Evolutionary conservation across 2,888 invertebrate species (phyloP), one percentile per base, ranked within the genome.

Genomic region (Lacanobia wlatinum): DNA sequence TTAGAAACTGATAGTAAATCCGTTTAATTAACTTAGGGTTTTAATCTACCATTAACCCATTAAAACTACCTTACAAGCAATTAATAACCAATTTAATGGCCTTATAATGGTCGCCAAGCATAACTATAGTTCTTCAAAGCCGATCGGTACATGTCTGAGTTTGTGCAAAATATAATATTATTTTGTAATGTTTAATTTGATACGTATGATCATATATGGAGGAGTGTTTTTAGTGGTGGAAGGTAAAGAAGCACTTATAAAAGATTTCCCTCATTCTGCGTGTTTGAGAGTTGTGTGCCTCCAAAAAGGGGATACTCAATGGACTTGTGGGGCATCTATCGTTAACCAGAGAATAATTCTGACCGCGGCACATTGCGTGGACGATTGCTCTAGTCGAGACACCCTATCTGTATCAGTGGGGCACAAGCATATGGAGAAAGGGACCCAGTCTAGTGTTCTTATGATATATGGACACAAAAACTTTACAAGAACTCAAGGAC

Each of bases 291-390:
- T 43, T 43, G 43, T 16, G 14, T 43, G 43, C 43, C 14, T 43
- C 43, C 4, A 43, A 43, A 43, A 9, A 43, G 43, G 43, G 43
- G 43, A 43, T 43, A 1, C 6, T 16, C 43, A 43, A 43, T 43
- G 43, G 43, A 14, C 43, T 14, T 43, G 85, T 70, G 77, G 80
- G 12, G 67, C 81, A 1, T 87, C 88, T 6, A 72, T 88, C 1
- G 14, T 88, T 1, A 88, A 84, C 46, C 82, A 87, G 38, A 43
- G 14, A 23, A 61, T 87, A 21, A 9, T 43, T 0, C 18, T 86
- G 7, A 82, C 82, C 1, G 86, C 86, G 0, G 84, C 78, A 0
- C 84, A 87, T 58, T 86, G 85, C 28, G 1, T 81, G 1, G 58
- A 63, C 2, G 56, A 21, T 0, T 84, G 76, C 62, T 12, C 0